A percentile compares a stretch with the other conserved stretches of the same genome.
phyloP scores from a whole-genome alignment of 2,888 invertebrate species.

The Eupithecia exiguata region DNA sequence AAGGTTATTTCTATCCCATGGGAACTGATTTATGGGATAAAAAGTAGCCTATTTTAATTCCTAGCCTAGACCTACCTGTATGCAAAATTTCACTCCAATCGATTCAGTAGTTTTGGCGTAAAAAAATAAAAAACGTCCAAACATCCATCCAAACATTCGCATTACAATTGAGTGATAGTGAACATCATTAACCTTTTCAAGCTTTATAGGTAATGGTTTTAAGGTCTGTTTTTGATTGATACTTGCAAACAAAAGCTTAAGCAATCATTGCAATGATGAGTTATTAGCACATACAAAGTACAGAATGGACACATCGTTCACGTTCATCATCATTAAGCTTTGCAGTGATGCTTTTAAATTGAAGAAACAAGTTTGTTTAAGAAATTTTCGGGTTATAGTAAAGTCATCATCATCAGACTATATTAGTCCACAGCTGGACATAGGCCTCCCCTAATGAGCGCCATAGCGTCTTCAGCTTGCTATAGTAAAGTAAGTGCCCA shows the following conservation, averaged over 20 bases:
- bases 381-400: neutral
- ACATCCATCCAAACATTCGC: neutral
- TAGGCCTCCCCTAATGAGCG: no score
- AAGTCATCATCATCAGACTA: no score
- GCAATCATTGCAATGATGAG: constrained; percentile 4
- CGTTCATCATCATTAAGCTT: neutral
- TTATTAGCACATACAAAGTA: neutral
- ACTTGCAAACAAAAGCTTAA: neutral
- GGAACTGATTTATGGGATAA: neutral
- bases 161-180: neutral
- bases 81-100: neutral
- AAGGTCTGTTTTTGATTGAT: constrained; percentile 18
- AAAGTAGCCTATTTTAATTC: neutral
- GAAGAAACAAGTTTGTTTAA: neutral
- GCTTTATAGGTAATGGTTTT: constrained; percentile 6
- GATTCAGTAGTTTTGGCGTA: neutral
- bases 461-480: no score
- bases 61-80: neutral
- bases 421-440: no score
- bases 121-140: neutral
- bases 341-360: neutral
- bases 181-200: neutral
- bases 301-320: neutral
- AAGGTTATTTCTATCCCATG: neutral
- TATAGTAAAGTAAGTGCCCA: neutral